Base-by-base conservation (phyloP, 2,888 invertebrate genomes). In the Acleris literana region DNA sequence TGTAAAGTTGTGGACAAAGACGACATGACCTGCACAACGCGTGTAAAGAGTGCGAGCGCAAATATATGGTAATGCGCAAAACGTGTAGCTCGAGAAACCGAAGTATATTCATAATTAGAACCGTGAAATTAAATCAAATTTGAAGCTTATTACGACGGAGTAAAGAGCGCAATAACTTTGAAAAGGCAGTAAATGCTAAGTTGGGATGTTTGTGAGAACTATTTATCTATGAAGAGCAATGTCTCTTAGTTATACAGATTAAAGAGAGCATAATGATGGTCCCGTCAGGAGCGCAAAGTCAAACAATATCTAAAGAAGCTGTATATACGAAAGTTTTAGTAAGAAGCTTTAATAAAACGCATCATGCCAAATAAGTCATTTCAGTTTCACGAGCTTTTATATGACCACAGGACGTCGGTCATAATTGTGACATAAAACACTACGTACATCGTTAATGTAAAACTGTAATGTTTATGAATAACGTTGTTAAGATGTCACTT, bases 171-270 rank as follows among this genome's bases (percentile, higher is more conserved):
- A 44, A 48, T 56, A 62, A 43, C 62, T 7, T 18, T 48, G 39
- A 5, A 46, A 62, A 64, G 20, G 46, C 39, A 46, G 52, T 39
- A 57, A 48, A 48, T 53, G 43, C 56, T 59, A 66, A 62, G 33
- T 68, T 69, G 54, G 67, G 68, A 62, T 46, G 66, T 70, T 57
- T 69, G 68, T 39, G 70, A 70, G 71, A 74, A 74, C 72, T 74
- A 72, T 76, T 71, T 73, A 75, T 71, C 71, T 69, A 62, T 29
- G 70, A 72, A 74, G 69, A 72, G 72, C 72, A 74, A 77, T 79
- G 77, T 74, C 69, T 69, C 76, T 76, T 77, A 77, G 80, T 80
- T 79, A 74, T 79, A 74, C 70, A 69, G 68, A 73, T 73, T 73
- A 71, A 71, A 68, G 72, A 72, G 61, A 62, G 61, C 44, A 49